These are phyloP conservation scores for Montipora capitata DNA, from an alignment of 92 coral and sea anemone species.

Conservation along the genomic window DNA sequence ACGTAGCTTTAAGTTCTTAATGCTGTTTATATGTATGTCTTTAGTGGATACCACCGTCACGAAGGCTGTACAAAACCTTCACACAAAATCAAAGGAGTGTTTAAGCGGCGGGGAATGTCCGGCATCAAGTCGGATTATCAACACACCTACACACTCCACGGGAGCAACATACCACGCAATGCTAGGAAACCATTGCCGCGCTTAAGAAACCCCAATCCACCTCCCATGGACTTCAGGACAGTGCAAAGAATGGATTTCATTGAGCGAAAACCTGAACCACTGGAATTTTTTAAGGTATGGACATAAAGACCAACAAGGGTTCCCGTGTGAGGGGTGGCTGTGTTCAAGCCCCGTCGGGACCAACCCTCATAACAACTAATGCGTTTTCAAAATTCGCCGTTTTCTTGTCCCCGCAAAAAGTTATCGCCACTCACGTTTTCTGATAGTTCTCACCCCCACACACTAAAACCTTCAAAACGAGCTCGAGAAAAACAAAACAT, in stretches of 20 bases:
- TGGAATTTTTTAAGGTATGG: conserved; percentile 30
- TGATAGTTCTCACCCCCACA: too few relatives aligned
- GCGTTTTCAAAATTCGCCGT: too few relatives aligned
- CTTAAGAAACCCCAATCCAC: conserved; percentile 95
- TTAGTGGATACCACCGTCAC: conserved; percentile 94
- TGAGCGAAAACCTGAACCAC: conserved; percentile 42
- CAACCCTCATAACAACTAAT: too few relatives aligned
- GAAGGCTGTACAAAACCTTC: conserved; percentile 87
- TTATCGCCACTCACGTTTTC: too few relatives aligned
- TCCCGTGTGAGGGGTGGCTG: not conserved
- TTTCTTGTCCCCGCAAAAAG: too few relatives aligned
- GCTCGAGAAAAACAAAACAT: too few relatives aligned
- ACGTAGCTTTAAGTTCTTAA: not conserved
- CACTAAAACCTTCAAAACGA: too few relatives aligned
- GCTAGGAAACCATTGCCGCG: conserved; percentile 90
- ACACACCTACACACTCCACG: conserved; percentile 80
- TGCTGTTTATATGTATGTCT: not conserved
- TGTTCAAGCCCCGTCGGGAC: too few relatives aligned
- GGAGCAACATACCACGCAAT: conserved; percentile 73
- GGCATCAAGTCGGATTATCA: conserved; percentile 89
- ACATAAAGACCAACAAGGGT: not conserved
- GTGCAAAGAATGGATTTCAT: conserved; percentile 86
- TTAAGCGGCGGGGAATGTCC: conserved; percentile 91
- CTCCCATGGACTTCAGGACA: conserved; percentile 98
- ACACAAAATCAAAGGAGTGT: conserved; percentile 84